These are phyloP conservation scores for Cyprichromis sp. DNA, from an alignment of 2,113 vertebrate genomes.

Conservation along the genomic window DNA sequence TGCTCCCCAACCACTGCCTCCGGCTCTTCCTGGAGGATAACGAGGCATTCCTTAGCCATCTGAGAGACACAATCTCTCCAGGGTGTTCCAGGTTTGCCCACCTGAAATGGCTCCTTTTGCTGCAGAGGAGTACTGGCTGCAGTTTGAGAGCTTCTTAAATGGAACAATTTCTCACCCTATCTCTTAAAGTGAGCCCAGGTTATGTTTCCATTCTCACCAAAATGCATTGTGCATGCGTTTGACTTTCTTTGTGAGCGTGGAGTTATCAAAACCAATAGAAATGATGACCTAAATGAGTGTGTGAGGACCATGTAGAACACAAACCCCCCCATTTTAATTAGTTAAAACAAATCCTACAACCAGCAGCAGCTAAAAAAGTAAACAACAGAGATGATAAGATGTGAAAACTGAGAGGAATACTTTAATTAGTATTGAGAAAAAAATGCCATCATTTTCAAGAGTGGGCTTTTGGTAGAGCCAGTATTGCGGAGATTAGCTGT, in stretches of 20 bases:
- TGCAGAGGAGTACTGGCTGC: neutral
- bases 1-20: neutral
- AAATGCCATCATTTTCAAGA: neutral
- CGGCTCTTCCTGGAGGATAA: neutral
- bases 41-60: neutral
- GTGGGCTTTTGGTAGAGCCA: neutral
- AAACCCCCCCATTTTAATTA: neutral
- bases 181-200: neutral
- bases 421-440: neutral
- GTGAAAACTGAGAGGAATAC: neutral
- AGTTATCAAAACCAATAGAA: neutral
- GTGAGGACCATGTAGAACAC: neutral
- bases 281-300: neutral
- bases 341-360: neutral
- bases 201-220: neutral
- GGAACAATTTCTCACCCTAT: neutral
- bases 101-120: neutral
- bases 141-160: neutral
- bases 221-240: neutral
- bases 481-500: conserved; percentile 9
- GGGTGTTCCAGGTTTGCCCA: neutral
- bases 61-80: neutral
- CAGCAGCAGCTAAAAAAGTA: neutral
- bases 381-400: neutral
- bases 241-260: neutral